Conservation (phyloP, 2,113 vertebrate genomes). For the Gopherus flavomarginatus region DNA sequence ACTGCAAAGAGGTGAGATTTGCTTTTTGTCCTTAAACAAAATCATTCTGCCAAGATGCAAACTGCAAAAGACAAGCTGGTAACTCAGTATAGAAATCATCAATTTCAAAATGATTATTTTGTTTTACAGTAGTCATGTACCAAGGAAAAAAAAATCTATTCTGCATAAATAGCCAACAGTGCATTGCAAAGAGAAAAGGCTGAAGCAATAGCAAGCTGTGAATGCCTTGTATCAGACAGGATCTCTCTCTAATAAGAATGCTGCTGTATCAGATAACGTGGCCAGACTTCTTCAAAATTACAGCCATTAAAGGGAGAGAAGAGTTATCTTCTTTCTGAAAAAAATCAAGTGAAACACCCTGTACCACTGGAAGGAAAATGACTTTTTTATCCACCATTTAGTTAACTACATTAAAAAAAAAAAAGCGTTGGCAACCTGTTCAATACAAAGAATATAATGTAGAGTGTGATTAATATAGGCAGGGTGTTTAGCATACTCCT, state of each 20-base stretch:
- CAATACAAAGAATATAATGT: neutral
- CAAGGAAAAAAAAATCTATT: neutral
- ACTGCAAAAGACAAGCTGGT: neutral
- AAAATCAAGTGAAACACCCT: slow-evolving; percentile 1
- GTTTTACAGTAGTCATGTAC: slow-evolving; percentile 18
- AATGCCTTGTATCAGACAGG: neutral
- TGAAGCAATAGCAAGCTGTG: neutral
- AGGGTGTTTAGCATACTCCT: fast-evolving
- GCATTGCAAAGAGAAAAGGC: neutral
- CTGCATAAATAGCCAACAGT: neutral
- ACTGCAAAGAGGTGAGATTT: neutral
- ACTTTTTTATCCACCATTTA: no score
- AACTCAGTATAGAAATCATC: neutral
- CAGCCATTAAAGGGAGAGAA: neutral
- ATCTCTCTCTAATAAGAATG: neutral
- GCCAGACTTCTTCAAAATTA: neutral
- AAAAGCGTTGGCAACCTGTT: neutral
- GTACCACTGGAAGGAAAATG: neutral
- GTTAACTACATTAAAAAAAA: neutral
- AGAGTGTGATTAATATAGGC: fast-evolving
- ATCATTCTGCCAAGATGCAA: neutral
- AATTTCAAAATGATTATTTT: slow-evolving; percentile 18
- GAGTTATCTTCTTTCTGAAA: neutral
- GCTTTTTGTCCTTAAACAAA: neutral
- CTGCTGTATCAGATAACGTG: neutral